phyloP scores from a whole-genome alignment of 1,140 invertebrate species.

The Branchinecta lynchi region DNA sequence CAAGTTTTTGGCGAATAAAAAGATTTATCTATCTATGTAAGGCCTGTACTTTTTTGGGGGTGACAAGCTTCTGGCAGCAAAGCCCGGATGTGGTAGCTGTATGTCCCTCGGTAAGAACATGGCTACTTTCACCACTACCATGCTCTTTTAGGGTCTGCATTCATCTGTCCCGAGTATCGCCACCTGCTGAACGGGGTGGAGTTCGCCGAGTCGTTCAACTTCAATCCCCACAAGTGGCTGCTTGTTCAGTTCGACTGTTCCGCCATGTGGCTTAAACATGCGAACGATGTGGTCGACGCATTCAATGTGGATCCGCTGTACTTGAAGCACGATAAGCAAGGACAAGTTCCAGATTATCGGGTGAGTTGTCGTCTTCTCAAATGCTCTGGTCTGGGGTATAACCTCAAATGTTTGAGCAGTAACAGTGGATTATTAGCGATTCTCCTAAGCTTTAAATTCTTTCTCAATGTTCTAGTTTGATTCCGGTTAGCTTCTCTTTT shows the following conservation, averaged over 20 bases:
- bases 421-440: too few relatives aligned
- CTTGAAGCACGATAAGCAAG: conserved; percentile 35
- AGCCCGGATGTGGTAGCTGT: too few relatives aligned
- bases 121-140: background rate
- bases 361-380: conserved; percentile 29
- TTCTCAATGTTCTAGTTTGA: too few relatives aligned
- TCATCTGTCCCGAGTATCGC: conserved; percentile 77
- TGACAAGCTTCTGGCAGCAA: too few relatives aligned
- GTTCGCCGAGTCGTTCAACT: conserved; percentile 66
- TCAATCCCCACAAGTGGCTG: conserved; percentile 86
- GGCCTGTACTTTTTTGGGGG: too few relatives aligned
- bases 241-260: conserved; percentile 84
- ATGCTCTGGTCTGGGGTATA: too few relatives aligned
- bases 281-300: conserved; percentile 33
- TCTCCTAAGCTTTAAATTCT: too few relatives aligned
- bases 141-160: conserved; percentile 46
- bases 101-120: too few relatives aligned
- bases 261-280: conserved; percentile 51
- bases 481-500: too few relatives aligned
- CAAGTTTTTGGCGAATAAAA: too few relatives aligned
- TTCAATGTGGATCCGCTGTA: conserved; percentile 46
- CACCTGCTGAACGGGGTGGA: conserved; percentile 63
- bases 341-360: conserved; percentile 38
- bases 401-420: too few relatives aligned
- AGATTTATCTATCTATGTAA: too few relatives aligned